A percentile compares a stretch with the other conserved stretches of the same genome.
Evolutionary conservation across 2,113 vertebrate genomes (phyloP).

Genomic region (Hypomesus transpacificus): DNA sequence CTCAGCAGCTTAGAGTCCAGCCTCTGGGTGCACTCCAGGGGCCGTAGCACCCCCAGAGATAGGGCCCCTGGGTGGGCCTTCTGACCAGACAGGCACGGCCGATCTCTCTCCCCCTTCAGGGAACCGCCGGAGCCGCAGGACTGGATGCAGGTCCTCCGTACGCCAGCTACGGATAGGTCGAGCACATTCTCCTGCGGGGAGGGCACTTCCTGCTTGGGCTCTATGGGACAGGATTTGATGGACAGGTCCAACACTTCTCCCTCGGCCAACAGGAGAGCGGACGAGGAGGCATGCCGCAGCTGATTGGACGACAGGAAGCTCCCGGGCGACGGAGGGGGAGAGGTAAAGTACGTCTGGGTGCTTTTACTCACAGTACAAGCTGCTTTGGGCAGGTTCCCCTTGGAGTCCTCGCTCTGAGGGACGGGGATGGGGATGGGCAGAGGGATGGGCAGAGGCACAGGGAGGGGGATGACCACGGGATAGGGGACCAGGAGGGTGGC

Average conservation of each 20-base stretch:
- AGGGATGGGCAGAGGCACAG: conserved; percentile 89
- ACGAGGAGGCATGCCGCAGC: conserved; percentile 33
- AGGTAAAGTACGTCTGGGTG: conserved; percentile 76
- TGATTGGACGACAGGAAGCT: conserved; percentile 21
- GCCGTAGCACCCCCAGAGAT: conserved; percentile 59
- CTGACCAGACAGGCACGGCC: conserved; percentile 46
- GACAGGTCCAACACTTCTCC: conserved; percentile 92
- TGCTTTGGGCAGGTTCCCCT: conserved; percentile 75
- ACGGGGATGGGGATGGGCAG: conserved; percentile 87
- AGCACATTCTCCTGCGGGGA: conserved; percentile 77
- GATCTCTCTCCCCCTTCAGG: conserved; percentile 37
- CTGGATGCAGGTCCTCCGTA: conserved; percentile 68
- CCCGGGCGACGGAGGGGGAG: conserved; percentile 22
- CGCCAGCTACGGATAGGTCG: conserved; percentile 83
- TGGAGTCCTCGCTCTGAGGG: conserved; percentile 78
- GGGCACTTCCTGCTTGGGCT: conserved; percentile 69
- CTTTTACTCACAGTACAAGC: conserved; percentile 79
- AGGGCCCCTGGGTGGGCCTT: conserved; percentile 51
- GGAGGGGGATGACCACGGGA: conserved; percentile 90
- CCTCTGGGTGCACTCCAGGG: conserved; percentile 63
- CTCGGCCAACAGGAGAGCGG: conserved; percentile 59
- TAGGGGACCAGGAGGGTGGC: conserved; percentile 93
- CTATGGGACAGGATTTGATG: conserved; percentile 72
- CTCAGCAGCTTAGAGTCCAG: conserved; percentile 70
- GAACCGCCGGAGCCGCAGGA: conserved; percentile 31